phyloP scores from a whole-genome alignment of 2,888 invertebrate genomes.

The Diabrotica balteata region DNA sequence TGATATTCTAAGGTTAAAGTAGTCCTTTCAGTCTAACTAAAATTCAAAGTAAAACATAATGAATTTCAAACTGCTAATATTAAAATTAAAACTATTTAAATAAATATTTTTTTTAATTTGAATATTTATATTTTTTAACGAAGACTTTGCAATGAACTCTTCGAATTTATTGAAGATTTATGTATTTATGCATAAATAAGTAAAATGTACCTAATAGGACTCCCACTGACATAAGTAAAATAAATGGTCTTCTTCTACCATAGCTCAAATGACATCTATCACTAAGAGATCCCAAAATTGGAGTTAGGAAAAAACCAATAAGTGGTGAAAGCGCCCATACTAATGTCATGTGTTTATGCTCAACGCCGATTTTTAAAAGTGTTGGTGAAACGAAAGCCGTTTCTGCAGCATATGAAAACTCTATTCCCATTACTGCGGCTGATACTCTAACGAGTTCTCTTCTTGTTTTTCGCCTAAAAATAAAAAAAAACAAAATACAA shows the following conservation, averaged over 20 bases:
- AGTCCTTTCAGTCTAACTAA: too few species aligned
- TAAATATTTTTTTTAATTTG: too few species aligned
- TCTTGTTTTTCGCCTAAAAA: conserved; percentile 76
- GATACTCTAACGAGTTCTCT: conserved; percentile 85
- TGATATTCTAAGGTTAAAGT: too few species aligned
- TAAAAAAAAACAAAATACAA: too few species aligned
- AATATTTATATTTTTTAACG: too few species aligned
- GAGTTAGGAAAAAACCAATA: conserved; percentile 93
- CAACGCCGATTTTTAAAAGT: conserved; percentile 89
- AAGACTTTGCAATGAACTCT: too few species aligned
- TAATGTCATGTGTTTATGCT: conserved; percentile 92
- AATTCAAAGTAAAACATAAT: too few species aligned
- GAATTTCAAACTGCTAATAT: too few species aligned
- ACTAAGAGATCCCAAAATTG: conserved; percentile 89
- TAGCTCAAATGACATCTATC: conserved; percentile 83
- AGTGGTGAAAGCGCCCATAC: conserved; percentile 95
- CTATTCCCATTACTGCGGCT: conserved; percentile 96
- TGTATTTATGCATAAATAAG: too few species aligned
- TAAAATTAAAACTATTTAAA: too few species aligned
- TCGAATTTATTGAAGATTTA: too few species aligned
- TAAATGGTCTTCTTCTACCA: conserved; percentile 91
- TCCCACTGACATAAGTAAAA: conserved; percentile 86
- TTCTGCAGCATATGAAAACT: conserved; percentile 97
- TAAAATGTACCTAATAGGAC: conserved; percentile 78
- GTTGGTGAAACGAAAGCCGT: conserved; percentile 97